A percentile compares a stretch with the other conserved stretches of the same genome.
phyloP scores from a whole-genome alignment of 92 coral and sea anemone species.

The Epizoanthus rinbou region DNA sequence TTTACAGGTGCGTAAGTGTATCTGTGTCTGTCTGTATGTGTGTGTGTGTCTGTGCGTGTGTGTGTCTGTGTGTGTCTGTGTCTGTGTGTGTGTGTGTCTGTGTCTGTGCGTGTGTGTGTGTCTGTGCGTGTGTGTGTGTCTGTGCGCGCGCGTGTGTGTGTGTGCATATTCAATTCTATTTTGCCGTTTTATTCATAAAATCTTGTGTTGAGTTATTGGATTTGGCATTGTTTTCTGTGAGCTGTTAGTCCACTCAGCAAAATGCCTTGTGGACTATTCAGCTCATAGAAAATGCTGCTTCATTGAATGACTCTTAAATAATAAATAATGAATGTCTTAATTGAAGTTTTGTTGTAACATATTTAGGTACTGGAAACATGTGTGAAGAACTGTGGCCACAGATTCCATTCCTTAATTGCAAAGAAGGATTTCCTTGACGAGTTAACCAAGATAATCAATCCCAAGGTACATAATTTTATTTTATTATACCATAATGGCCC shows the following conservation, averaged over 20 bases:
- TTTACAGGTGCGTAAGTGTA: slow-evolving; percentile 66
- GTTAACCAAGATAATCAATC: slow-evolving; percentile 81
- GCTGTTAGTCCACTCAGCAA: too few relatives aligned
- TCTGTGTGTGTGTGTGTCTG: slow-evolving; percentile 20
- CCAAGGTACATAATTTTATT: slow-evolving; percentile 64
- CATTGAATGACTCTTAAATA: too few relatives aligned
- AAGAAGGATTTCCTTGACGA: slow-evolving; percentile 92
- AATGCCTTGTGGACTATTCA: too few relatives aligned
- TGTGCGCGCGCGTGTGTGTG: neutral
- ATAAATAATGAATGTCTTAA: too few relatives aligned
- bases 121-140: neutral
- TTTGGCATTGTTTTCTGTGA: too few relatives aligned
- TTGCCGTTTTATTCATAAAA: too few relatives aligned
- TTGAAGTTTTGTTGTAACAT: neutral
- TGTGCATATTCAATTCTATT: too few relatives aligned
- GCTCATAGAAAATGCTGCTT: too few relatives aligned
- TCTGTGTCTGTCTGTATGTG: neutral
- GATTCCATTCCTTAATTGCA: slow-evolving; percentile 88
- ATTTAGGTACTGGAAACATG: slow-evolving; percentile 96
- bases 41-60: slow-evolving; percentile 26
- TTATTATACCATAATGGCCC: too few relatives aligned
- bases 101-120: neutral
- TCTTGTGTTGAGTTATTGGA: too few relatives aligned
- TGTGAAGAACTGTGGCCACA: slow-evolving; percentile 94
- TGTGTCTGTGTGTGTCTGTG: neutral